Base-by-base conservation (phyloP, 2,888 invertebrate genomes). In the Caradrina kadenii region DNA sequence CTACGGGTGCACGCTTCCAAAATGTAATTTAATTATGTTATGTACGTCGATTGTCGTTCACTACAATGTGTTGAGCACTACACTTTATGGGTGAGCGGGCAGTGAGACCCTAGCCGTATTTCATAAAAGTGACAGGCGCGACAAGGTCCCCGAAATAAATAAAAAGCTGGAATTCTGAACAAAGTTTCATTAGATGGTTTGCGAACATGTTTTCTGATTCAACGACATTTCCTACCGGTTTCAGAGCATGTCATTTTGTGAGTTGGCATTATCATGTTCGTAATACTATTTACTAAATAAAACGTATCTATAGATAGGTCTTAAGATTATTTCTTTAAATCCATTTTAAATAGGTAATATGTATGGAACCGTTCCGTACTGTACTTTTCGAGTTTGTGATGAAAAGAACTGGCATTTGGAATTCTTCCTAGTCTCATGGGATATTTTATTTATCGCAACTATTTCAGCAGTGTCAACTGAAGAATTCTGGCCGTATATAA, bases 111-210 rank as follows among this genome's bases (percentile, higher is more conserved):
- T 62, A 53, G 45, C 26, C 22, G 55, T 69, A 42, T 64, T 64
- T 81, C 67, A 81, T 60, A 77, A 49, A 59, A 53, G 26, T 39
- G 64, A 69, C 66, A 81, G 65, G 63, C 65, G 58, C 26, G 68
- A 75, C 68, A 72, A 67, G 49, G 61, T 52, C 63, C 48, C 39
- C 31, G 19, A 56, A 83, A 76, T 73, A 77, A 77, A 76, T 68
- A 79, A 79, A 77, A 81, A 66, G 26, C 56, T 48, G 3, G n/a
- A 54, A 72, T 72, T 68, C 39, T 42, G 61, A 73, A 79, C 58
- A 79, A 72, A 75, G 62, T 73, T 76, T 66, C 62, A 62, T 39
- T 58, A 35, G 39, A 50, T 52, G 31, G 39, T 58, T 80, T 55
- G 17, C 8, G 42, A 65, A 50, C 56, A 63, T 75, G 58, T 79